These are phyloP conservation scores for Rhinolophus sinicus DNA, from an alignment of 2,113 vertebrate species.

Conservation along the genomic window DNA sequence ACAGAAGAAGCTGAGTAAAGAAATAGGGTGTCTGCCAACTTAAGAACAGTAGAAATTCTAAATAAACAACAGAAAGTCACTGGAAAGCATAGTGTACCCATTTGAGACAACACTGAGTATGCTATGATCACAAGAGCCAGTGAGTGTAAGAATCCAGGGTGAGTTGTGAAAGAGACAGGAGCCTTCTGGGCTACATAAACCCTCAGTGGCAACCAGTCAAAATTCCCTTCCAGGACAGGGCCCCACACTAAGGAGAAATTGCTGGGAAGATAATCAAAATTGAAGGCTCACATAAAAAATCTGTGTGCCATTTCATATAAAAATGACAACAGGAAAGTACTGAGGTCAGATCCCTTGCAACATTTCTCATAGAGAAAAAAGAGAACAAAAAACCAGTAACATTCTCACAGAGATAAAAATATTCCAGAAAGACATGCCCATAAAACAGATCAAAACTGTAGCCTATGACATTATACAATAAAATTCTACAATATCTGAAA, in stretches of 20 bases:
- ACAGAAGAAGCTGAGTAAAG: not conserved
- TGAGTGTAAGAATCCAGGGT: not conserved
- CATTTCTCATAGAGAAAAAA: not conserved
- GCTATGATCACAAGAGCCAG: not conserved
- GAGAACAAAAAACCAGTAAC: not conserved
- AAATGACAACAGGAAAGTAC: not conserved
- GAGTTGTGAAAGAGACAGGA: not conserved
- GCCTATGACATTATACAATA: not conserved
- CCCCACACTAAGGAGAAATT: not conserved
- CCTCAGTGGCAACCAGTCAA: not conserved
- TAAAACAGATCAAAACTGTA: not conserved
- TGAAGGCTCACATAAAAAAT: not conserved
- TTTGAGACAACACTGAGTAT: not conserved
- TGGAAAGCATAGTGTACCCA: not conserved
- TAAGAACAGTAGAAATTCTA: not conserved
- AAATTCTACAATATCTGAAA: not conserved
- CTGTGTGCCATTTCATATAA: not conserved
- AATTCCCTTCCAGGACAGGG: not conserved
- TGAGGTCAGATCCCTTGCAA: not conserved
- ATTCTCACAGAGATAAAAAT: constrained; percentile 13
- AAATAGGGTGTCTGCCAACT: not conserved
- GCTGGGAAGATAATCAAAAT: not conserved
- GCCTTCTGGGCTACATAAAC: rapidly evolving
- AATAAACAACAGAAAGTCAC: not conserved
- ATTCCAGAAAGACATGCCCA: not conserved